A percentile compares a stretch with the other conserved stretches of the same genome.
Evolutionary conservation across 1,140 invertebrate genomes (phyloP).

Genomic region (Drosophila kohkoa): DNA sequence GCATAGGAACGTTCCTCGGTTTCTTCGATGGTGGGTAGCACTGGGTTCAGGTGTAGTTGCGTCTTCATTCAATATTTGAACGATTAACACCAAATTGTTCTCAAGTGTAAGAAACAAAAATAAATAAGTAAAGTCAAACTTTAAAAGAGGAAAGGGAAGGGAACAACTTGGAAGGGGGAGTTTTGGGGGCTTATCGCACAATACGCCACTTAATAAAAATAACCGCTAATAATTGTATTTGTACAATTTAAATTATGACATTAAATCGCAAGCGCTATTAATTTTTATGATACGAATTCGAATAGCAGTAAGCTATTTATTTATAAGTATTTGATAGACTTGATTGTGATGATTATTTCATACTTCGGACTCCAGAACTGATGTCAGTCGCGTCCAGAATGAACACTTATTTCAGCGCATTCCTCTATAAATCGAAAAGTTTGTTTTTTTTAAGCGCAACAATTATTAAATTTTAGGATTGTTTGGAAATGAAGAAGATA

Average conservation of each 20-base stretch:
- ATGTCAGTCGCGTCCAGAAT: conserved; percentile 52
- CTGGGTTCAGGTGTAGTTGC: conserved; percentile 6
- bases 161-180: not conserved
- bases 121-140: not conserved
- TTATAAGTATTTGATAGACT: conserved; percentile 3
- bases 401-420: conserved; percentile 42
- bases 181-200: conserved; percentile 56
- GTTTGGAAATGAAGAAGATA: no score
- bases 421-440: not conserved
- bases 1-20: conserved; percentile 9
- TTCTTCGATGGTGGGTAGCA: not conserved
- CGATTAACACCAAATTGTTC: conserved; percentile 58
- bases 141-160: not conserved
- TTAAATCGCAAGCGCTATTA: conserved; percentile 44
- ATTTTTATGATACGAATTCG: conserved; percentile 27
- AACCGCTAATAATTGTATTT: conserved; percentile 78
- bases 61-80: conserved; percentile 64
- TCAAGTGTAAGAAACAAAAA: conserved; percentile 34
- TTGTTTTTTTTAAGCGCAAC: not conserved
- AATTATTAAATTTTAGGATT: not conserved
- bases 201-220: conserved; percentile 80
- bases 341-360: conserved; percentile 4
- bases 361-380: conserved; percentile 14
- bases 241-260: conserved; percentile 79
- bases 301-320: conserved; percentile 15